A percentile compares a stretch with the other conserved stretches of the same genome.
Evolutionary conservation across 2,888 invertebrate genomes (phyloP).

Genomic region (Synergus laeviventris): DNA sequence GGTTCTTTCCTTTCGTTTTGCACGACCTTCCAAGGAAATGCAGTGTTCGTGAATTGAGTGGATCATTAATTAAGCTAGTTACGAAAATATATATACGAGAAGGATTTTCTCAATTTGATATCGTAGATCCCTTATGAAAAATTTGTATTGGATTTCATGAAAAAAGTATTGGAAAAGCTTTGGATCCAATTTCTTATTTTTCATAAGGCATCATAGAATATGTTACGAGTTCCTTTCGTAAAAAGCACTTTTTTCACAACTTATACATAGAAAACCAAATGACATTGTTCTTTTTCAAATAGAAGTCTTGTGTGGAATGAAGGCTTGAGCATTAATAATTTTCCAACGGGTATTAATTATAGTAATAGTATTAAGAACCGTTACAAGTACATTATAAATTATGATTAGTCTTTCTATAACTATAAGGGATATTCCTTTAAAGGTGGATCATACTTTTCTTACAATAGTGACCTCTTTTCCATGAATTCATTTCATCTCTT

Average conservation of each 20-base stretch:
- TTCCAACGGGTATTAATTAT: too few species aligned
- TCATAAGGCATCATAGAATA: too few species aligned
- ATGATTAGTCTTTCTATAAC: neutral
- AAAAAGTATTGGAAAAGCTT: too few species aligned
- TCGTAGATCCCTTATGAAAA: too few species aligned
- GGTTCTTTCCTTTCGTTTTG: constrained; percentile 39
- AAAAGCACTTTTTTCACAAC: too few species aligned
- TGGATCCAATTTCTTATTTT: too few species aligned
- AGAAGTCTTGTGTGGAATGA: too few species aligned
- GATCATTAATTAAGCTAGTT: neutral
- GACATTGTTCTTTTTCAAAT: too few species aligned
- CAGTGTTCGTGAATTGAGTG: neutral
- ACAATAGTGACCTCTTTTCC: constrained; percentile 24
- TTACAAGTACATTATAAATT: neutral
- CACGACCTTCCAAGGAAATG: constrained; percentile 39
- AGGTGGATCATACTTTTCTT: constrained; percentile 1
- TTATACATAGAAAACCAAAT: too few species aligned
- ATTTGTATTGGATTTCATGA: too few species aligned
- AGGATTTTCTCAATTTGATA: neutral
- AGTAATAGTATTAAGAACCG: constrained; percentile 6
- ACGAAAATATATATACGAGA: neutral
- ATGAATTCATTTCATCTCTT: constrained; percentile 33
- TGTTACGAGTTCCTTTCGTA: too few species aligned
- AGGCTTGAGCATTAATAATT: too few species aligned
- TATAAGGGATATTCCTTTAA: constrained; percentile 15